A percentile compares a stretch with the other conserved stretches of the same genome.
These are phyloP conservation scores for Eucidaris tribuloides DNA, from an alignment of 35 echinoderm and acorn worm genomes.

Conservation along the genomic window DNA sequence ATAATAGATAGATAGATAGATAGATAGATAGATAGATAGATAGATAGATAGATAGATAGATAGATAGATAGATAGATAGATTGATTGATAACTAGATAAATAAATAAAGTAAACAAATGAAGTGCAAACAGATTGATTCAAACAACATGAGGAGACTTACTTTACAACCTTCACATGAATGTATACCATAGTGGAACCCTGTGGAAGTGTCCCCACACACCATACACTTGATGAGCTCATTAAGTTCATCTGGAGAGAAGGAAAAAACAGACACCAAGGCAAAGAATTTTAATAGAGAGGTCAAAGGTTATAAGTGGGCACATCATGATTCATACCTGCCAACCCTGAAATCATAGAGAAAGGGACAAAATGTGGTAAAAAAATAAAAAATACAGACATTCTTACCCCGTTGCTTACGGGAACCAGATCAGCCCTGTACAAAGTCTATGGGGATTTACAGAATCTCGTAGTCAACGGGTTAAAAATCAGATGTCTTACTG, in stretches of 20 bases:
- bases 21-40: too few species aligned
- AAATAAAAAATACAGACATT: neutral
- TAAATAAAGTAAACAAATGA: too few species aligned
- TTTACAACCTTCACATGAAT: constrained; percentile 99
- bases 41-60: too few species aligned
- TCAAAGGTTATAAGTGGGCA: neutral
- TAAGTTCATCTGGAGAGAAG: constrained; percentile 88
- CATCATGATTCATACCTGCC: neutral
- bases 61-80: too few species aligned
- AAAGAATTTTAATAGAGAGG: neutral
- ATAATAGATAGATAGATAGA: too few species aligned
- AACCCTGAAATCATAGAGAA: neutral
- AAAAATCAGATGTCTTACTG: too few species aligned
- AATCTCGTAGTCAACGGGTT: too few species aligned
- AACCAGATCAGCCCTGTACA: too few species aligned
- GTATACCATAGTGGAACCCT: constrained; percentile 98
- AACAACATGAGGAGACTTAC: constrained; percentile 46
- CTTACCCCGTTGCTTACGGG: too few species aligned
- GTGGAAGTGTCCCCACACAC: constrained; percentile 99
- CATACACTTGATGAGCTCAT: constrained; percentile 96
- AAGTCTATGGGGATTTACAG: too few species aligned
- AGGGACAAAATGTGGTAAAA: neutral
- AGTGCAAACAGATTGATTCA: too few species aligned
- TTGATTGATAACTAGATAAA: too few species aligned
- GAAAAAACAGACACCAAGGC: constrained; percentile 8